Conservation (phyloP, 2,113 vertebrate genomes). For the Quiscalus mexicanus region DNA sequence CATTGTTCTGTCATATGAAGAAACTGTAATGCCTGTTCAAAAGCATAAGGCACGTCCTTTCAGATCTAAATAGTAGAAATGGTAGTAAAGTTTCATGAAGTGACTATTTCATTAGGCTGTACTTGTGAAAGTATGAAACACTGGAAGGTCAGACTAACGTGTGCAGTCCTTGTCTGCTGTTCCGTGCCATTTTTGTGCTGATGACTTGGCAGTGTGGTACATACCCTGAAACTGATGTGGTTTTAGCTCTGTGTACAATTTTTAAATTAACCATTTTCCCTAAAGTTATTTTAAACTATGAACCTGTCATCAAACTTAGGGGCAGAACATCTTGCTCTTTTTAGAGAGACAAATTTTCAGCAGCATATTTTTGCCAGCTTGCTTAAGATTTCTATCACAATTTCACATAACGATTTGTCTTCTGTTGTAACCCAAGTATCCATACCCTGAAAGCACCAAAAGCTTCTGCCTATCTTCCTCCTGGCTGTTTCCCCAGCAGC, state of each 20-base stretch:
- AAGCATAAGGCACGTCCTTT: background rate
- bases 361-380: background rate
- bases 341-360: background rate
- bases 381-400: background rate
- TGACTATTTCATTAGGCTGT: background rate
- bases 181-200: background rate
- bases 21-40: background rate
- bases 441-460: background rate
- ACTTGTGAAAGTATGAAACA: background rate
- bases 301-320: background rate
- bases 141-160: background rate
- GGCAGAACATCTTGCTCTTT: background rate
- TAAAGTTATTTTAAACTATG: background rate
- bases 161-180: background rate
- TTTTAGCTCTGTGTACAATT: background rate
- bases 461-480: background rate
- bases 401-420: background rate
- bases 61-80: background rate
- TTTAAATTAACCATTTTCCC: background rate
- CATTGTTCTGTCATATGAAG: background rate
- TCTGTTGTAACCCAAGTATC: background rate
- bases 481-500: background rate
- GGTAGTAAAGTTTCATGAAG: background rate
- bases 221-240: background rate
- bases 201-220: background rate